Conservation (phyloP, 2,888 invertebrate genomes). For the Limnephilus marmoratus region DNA sequence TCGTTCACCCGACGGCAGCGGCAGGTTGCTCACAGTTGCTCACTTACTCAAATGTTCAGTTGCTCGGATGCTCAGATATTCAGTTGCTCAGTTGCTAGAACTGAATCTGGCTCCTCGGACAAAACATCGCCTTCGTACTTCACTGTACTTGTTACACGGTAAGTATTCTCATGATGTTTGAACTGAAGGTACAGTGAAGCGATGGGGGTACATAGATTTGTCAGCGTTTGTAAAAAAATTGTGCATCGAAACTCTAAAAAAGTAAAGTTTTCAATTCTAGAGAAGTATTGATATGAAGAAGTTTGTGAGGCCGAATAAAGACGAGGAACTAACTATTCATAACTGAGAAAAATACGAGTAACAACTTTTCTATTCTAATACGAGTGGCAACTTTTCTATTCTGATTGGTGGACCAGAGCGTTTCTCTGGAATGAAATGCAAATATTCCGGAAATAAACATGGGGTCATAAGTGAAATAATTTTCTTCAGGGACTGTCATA, state of each 20-base stretch:
- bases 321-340: not conserved
- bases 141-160: not conserved
- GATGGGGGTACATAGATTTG: not conserved
- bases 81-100: not conserved
- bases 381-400: no score
- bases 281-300: not conserved
- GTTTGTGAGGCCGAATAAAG: not conserved
- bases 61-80: no score
- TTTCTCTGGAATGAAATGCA: no score
- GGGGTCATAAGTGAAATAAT: no score
- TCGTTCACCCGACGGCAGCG: not conserved
- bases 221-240: not conserved
- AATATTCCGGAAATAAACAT: no score
- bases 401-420: no score
- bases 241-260: not conserved
- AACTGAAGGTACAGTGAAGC: not conserved
- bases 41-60: no score
- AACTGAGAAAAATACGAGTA: not conserved
- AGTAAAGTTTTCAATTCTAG: not conserved
- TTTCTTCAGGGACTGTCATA: no score
- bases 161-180: not conserved
- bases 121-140: not conserved
- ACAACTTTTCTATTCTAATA: no score
- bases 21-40: not conserved
- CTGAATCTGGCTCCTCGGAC: not conserved